Base-by-base conservation (phyloP, 1,140 invertebrate genomes). In the Sipha flava region DNA sequence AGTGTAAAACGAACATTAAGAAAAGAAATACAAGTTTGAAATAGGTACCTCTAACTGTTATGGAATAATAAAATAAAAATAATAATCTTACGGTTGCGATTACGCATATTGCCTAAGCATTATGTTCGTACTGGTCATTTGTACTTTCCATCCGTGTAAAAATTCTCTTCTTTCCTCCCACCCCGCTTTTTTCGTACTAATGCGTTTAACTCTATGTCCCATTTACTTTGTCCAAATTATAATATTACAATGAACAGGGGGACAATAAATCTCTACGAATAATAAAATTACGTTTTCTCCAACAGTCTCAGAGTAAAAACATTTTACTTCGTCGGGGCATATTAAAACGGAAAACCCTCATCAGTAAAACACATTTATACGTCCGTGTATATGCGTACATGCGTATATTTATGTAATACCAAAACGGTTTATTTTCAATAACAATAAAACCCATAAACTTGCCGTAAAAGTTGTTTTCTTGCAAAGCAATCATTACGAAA, bases 211-310 rank as follows among this genome's bases (percentile, higher is more conserved):
- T 66, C 21, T 34, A 43, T 43, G 37, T 66, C 12, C n/a, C 64
- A 2, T 66, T 66, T 66, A 43, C 64, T 66, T 66, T 66, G 40
- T 66, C 7, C 64, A 66, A 66, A 66, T 66, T 66, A 66, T 43
- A 66, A 66, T 66, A 43, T 18, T 66, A 66, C 34, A 66, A 66
- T 26, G 64, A 43, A 43, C 21, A 23, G 64, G 34, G 37, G 12
- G 40, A n/a, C 26, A 23, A 66, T 66, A 43, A 66, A 66, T 43
- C 37, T 66, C 16, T 23, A 23, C 23, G 64, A 34, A 66, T 23
- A 43, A 66, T 40, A 66, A 66, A 66, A 43, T 66, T 66, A 43
- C 21, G 34, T 40, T 43, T 21, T 66, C 14, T 21, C n/a, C 64
- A 26, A 59, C 31, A 26, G 37, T 40, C n/a, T 26, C 12, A 37